Base-by-base conservation (phyloP, 2,797 vertebrate species). In the Harpagifer antarcticus region DNA sequence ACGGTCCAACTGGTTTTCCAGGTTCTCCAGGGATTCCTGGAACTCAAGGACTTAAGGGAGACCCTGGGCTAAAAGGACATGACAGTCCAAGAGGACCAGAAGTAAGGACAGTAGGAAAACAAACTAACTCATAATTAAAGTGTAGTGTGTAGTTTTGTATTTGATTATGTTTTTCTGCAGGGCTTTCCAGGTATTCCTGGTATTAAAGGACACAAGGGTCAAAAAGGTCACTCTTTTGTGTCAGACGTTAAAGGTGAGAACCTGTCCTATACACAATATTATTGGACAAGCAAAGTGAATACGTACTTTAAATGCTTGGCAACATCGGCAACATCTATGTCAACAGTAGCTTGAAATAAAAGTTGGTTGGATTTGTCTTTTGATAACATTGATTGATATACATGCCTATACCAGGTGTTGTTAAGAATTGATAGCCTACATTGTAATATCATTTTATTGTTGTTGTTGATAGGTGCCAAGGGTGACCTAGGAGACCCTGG, bases 201-300 rank as follows among this genome's bases (percentile, higher is more conserved):
- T 72, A n/a, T 49, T 16, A 87, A 72, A 9, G 93, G 91, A 61
- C 31, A 8, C 2, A 94, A 93, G 71, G 93, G 92, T 57, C 87
- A 81, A 37, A 94, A 92, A 82, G 93, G 93, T 15, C 72, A 88
- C 23, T 31, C 67, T 17, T 77, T 62, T 76, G 10, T 23, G 11
- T 27, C 1, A 6, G 42, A 33, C 27, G 10, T 14, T 48, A 77
- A 86, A 83, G 91, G 91, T 93, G 31, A 89, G 83, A 66, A 52
- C 2, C 12, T 77, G 23, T 16, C 53, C 10, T 44, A 15, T 40
- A 31, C 19, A 43, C 45, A 42, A 9, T 23, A 12, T 54, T 47
- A 56, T 49, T 43, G 56, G 49, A 37, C 0, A 33, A 59, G 16
- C 10, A 53, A 16, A 45, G 33, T 13, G 4, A 6, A 16, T 7